Evolutionary conservation across 2,797 vertebrate species (phyloP).

Genomic region (Staurois parvus): DNA sequence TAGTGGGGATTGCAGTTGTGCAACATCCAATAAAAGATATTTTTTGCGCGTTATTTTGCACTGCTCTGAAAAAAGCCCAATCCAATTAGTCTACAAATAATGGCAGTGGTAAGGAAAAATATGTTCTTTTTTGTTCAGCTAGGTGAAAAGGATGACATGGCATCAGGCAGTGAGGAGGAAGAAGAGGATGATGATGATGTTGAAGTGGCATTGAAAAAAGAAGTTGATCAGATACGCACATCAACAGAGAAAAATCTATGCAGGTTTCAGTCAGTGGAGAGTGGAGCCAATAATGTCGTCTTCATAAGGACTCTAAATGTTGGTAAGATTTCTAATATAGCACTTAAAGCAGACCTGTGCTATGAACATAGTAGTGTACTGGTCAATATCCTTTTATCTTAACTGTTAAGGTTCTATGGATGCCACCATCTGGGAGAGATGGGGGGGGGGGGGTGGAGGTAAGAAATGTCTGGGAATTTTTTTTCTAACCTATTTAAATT

Average conservation of each 20-base stretch:
- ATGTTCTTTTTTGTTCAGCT: slow-evolving; percentile 72
- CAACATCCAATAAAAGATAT: too few relatives aligned
- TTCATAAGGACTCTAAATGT: slow-evolving; percentile 91
- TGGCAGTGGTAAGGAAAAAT: background rate
- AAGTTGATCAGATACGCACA: slow-evolving; percentile 86
- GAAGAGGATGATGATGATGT: slow-evolving; percentile 82
- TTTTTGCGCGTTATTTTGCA: too few relatives aligned
- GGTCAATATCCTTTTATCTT: too few relatives aligned
- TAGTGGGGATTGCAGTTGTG: too few relatives aligned
- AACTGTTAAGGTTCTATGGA: background rate
- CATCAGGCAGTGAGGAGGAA: slow-evolving; percentile 72
- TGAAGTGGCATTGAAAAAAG: slow-evolving; percentile 89
- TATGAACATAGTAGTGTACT: too few relatives aligned
- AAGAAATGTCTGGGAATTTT: too few relatives aligned
- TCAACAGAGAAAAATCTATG: slow-evolving; percentile 75
- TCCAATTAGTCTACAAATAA: too few relatives aligned
- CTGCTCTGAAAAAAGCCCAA: too few relatives aligned
- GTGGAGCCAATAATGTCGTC: slow-evolving; percentile 94
- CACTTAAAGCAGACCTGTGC: too few relatives aligned
- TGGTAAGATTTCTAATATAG: slow-evolving; percentile 73
- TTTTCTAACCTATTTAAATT: too few relatives aligned
- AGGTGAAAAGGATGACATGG: slow-evolving; percentile 71
- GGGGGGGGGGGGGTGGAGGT: background rate
- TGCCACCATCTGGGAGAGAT: background rate
- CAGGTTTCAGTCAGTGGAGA: slow-evolving; percentile 90